These are phyloP conservation scores for Tuta absoluta DNA, from an alignment of 2,888 invertebrate species.

Conservation along the genomic window DNA sequence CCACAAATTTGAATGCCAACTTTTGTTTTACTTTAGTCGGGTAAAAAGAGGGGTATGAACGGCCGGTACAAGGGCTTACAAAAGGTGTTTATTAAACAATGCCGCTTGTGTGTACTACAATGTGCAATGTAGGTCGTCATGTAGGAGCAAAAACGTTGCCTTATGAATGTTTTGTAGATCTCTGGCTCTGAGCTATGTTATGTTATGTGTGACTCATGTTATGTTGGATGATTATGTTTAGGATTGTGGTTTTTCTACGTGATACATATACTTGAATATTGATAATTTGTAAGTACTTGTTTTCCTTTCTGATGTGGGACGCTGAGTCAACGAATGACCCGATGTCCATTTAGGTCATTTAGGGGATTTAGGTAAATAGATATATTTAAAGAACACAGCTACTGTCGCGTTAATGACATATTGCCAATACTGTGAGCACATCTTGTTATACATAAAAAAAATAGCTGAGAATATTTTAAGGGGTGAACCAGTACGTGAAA, in stretches of 20 bases:
- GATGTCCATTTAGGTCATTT: no score
- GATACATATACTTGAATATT: not conserved
- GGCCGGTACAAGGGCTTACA: constrained; percentile 19
- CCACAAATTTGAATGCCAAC: no score
- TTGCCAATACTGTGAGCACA: no score
- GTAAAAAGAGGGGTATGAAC: not conserved
- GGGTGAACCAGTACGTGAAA: no score
- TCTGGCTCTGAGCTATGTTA: no score
- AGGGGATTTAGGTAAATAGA: no score
- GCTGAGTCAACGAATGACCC: no score
- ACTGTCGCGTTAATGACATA: no score
- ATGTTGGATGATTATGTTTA: not conserved
- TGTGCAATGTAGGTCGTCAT: constrained; percentile 10
- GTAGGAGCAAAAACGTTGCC: constrained; percentile 4
- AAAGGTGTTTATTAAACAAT: constrained; percentile 26
- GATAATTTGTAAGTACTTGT: not conserved
- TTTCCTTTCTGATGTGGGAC: not conserved
- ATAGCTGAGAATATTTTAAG: no score
- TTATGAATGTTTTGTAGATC: constrained; percentile 17
- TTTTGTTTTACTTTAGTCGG: no score
- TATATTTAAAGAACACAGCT: no score
- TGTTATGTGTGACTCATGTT: not conserved
- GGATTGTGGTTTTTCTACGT: not conserved
- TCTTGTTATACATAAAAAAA: no score
- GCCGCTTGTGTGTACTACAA: constrained; percentile 3